A percentile compares a stretch with the other conserved stretches of the same genome.
Evolutionary conservation across 1,140 invertebrate genomes (phyloP).

Genomic region (Polypedilum vanderplanki): DNA sequence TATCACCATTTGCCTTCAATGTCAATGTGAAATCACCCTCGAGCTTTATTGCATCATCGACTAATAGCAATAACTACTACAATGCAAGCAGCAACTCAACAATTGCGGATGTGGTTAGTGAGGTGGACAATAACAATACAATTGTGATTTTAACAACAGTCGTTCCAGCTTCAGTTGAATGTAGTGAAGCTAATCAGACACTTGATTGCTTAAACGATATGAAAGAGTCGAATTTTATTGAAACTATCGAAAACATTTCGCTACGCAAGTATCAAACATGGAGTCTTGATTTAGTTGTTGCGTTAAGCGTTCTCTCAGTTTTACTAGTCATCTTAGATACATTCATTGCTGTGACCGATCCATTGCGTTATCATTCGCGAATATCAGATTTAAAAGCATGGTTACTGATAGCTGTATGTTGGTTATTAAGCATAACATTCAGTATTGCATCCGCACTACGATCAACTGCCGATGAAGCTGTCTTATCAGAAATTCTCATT

Average conservation of each 20-base stretch:
- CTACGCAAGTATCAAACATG: background rate
- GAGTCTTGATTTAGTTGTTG: slow-evolving; percentile 44
- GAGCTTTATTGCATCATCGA: background rate
- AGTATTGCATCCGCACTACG: slow-evolving; percentile 46
- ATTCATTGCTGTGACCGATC: slow-evolving; percentile 79
- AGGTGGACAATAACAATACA: background rate
- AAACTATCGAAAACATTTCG: background rate
- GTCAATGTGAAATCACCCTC: slow-evolving; percentile 29
- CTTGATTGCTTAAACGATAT: background rate
- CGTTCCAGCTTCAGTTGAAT: too few species aligned
- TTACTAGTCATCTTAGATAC: slow-evolving; percentile 78
- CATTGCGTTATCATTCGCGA: slow-evolving; percentile 71
- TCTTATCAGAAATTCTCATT: slow-evolving; percentile 31
- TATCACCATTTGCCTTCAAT: slow-evolving; percentile 41
- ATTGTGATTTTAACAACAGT: background rate
- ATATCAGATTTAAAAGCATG: slow-evolving; percentile 65
- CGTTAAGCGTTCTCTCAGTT: slow-evolving; percentile 54
- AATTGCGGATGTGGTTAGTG: background rate
- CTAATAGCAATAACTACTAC: too few species aligned
- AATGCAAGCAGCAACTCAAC: background rate
- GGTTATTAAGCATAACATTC: slow-evolving; percentile 57
- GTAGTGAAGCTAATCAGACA: background rate
- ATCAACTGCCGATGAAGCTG: background rate
- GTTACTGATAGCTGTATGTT: slow-evolving; percentile 58
- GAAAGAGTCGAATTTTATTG: background rate